Evolutionary conservation across 1,140 invertebrate species (phyloP).

Genomic region (Solen grandis): DNA sequence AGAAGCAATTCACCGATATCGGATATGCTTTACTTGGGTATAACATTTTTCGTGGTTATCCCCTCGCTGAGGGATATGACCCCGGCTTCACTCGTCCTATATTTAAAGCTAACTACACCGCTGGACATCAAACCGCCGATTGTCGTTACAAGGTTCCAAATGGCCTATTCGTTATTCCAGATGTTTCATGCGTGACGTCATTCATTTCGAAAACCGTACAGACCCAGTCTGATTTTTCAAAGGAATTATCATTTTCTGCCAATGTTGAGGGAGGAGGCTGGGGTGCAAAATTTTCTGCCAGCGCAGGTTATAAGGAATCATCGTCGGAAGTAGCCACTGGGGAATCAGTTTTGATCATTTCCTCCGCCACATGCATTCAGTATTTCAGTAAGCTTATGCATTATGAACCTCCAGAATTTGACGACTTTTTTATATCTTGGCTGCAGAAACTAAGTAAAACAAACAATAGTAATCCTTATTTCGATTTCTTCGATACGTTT

Average conservation of each 20-base stretch:
- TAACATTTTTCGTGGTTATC: conserved; percentile 32
- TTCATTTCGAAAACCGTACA: conserved; percentile 40
- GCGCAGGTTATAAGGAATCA: conserved; percentile 34
- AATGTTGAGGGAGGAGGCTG: too few species aligned
- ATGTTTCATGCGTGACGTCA: conserved; percentile 46
- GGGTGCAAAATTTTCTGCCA: too few species aligned
- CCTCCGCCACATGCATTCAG: conserved; percentile 45
- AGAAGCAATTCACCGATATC: conserved; percentile 8
- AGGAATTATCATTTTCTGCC: conserved; percentile 28
- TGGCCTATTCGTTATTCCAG: conserved; percentile 40
- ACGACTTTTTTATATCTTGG: too few species aligned
- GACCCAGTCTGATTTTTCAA: conserved; percentile 23
- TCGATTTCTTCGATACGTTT: conserved; percentile 35
- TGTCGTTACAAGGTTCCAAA: conserved; percentile 43
- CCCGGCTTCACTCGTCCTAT: conserved; percentile 57
- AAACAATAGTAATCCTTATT: background rate
- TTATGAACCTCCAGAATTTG: conserved; percentile 17
- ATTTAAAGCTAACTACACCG: conserved; percentile 39
- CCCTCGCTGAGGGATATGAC: conserved; percentile 41
- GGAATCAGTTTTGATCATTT: conserved; percentile 32
- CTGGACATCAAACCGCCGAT: conserved; percentile 26
- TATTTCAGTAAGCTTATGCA: conserved; percentile 38
- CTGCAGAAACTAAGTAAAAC: too few species aligned
- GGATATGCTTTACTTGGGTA: too few species aligned
- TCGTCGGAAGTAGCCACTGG: conserved; percentile 12